Evolutionary conservation across 2,888 invertebrate genomes (phyloP).

Genomic region (Chymomyza caudatula): DNA sequence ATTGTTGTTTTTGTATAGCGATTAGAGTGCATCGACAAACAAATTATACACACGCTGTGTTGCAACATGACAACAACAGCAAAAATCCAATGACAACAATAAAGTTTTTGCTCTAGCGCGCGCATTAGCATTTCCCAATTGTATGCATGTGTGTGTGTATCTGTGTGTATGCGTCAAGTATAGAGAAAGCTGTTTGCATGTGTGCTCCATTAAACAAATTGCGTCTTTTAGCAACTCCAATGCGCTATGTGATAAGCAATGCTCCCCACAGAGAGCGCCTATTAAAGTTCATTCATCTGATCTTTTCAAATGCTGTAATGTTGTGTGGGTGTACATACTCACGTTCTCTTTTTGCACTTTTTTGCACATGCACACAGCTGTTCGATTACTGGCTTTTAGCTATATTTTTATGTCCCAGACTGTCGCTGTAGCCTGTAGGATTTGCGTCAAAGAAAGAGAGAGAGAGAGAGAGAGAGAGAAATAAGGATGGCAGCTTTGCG

Average conservation of each 20-base stretch:
- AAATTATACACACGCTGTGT: not conserved
- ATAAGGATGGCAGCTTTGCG: constrained; percentile 22
- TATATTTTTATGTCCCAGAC: not conserved
- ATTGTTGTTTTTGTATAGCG: not conserved
- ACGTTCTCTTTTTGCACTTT: not conserved
- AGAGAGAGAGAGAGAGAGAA: too few species aligned
- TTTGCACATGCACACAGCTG: not conserved
- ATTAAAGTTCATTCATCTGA: constrained; percentile 44
- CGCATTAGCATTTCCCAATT: not conserved
- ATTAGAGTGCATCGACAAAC: not conserved
- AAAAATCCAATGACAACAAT: not conserved
- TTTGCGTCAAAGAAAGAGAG: constrained; percentile 1
- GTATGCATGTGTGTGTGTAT: constrained; percentile 6
- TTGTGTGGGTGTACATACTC: constrained; percentile 2
- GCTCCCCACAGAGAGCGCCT: not conserved
- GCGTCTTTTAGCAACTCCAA: constrained; percentile 44
- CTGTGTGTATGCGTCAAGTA: not conserved
- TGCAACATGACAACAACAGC: not conserved
- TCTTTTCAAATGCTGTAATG: too few species aligned
- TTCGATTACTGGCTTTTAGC: not conserved
- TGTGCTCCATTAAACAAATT: constrained; percentile 35
- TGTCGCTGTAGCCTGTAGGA: constrained; percentile 26
- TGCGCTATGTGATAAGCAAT: constrained; percentile 30
- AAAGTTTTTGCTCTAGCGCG: not conserved
- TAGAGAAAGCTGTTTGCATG: not conserved